Conservation (phyloP, 1,140 invertebrate genomes). For the Brachionus koreanus region DNA sequence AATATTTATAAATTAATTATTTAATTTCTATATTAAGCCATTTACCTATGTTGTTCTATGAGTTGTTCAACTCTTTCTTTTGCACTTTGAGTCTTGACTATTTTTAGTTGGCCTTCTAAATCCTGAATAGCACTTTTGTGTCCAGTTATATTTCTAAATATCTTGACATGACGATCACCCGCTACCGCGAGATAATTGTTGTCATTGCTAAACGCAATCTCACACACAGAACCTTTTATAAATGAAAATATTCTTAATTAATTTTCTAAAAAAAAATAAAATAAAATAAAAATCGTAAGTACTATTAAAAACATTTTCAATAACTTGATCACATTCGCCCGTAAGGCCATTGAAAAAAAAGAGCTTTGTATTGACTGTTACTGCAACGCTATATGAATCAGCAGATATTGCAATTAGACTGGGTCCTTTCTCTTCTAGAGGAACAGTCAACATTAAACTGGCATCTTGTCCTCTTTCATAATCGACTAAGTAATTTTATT, state of each 20-base stretch:
- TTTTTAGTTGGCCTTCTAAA: constrained; percentile 66
- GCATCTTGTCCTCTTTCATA: constrained; percentile 73
- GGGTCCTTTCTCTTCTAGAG: constrained; percentile 52
- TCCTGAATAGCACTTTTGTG: constrained; percentile 67
- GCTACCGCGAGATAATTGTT: constrained; percentile 71
- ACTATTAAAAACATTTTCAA: constrained; percentile 66
- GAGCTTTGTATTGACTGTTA: constrained; percentile 65
- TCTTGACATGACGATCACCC: constrained; percentile 71
- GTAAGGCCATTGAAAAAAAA: constrained; percentile 69
- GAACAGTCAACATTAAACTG: constrained; percentile 65
- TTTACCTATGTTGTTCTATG: constrained; percentile 65
- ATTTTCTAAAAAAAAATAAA: background rate
- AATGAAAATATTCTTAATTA: constrained; percentile 46
- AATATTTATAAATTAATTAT: background rate
- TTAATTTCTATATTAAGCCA: background rate
- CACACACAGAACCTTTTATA: constrained; percentile 66
- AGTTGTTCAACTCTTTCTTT: constrained; percentile 70
- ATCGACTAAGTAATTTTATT: constrained; percentile 64
- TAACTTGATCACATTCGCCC: constrained; percentile 64
- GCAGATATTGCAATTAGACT: constrained; percentile 67
- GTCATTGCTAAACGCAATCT: constrained; percentile 69
- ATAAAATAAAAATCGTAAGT: constrained; percentile 48
- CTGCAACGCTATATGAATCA: constrained; percentile 70
- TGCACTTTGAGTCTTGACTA: constrained; percentile 63
- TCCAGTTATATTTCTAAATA: constrained; percentile 77